Conservation (phyloP, 2,888 invertebrate species). For the Theodoxus fluviatilis region DNA sequence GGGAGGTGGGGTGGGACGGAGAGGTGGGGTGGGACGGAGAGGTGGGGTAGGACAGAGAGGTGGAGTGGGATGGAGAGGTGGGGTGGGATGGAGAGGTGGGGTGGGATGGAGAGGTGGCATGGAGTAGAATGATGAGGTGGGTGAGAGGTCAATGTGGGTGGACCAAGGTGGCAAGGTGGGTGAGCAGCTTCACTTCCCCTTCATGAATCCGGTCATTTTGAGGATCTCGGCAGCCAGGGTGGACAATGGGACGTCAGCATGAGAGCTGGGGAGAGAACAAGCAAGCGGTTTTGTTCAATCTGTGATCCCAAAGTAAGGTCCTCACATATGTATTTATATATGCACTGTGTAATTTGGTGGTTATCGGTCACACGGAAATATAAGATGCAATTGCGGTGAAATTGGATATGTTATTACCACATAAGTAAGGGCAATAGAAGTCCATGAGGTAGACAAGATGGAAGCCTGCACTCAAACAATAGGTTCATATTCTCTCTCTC, state of each 20-base stretch:
- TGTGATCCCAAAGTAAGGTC: background rate
- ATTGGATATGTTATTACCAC: too few relatives aligned
- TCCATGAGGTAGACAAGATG: too few relatives aligned
- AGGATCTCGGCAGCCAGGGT: constrained; percentile 61
- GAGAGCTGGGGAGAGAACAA: constrained; percentile 51
- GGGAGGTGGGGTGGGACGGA: too few relatives aligned
- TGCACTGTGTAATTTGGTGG: background rate
- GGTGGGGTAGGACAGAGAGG: background rate
- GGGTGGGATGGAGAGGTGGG: background rate
- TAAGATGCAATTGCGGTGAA: too few relatives aligned
- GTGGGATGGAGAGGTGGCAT: background rate
- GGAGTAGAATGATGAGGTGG: background rate
- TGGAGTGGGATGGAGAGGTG: background rate
- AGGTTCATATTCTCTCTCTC: too few relatives aligned
- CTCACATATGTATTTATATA: background rate
- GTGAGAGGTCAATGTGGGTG: background rate
- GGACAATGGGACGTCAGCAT: constrained; percentile 62
- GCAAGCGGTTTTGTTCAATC: background rate
- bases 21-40: too few relatives aligned
- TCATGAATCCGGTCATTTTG: constrained; percentile 43
- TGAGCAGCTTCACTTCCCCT: background rate
- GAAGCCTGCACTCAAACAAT: too few relatives aligned
- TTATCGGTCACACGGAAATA: background rate
- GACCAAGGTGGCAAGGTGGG: too few relatives aligned
- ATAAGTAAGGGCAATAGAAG: too few relatives aligned